These are phyloP conservation scores for Aphis craccivora DNA, from an alignment of 1,140 invertebrate genomes.

Conservation along the genomic window DNA sequence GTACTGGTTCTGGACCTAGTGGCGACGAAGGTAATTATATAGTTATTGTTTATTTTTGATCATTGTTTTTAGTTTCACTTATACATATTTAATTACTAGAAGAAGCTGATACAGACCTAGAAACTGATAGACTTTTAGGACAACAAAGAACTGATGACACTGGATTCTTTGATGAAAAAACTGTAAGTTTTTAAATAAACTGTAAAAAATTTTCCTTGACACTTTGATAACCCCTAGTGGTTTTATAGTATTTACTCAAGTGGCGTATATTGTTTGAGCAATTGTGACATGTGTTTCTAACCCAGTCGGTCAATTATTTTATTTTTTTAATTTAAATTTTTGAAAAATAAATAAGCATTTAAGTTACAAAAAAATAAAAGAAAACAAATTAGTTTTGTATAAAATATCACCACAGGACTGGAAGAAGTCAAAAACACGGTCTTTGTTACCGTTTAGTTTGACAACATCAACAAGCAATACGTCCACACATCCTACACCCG, in stretches of 20 bases:
- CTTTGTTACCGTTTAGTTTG: slow-evolving; percentile 59
- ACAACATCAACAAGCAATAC: slow-evolving; percentile 50
- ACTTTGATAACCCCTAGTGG: slow-evolving; percentile 41
- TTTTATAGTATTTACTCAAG: slow-evolving; percentile 50
- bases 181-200: slow-evolving; percentile 64
- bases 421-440: slow-evolving; percentile 58
- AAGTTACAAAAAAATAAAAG: slow-evolving; percentile 4
- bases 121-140: slow-evolving; percentile 87
- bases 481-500: slow-evolving; percentile 43
- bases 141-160: slow-evolving; percentile 89
- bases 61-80: neutral
- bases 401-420: slow-evolving; percentile 56
- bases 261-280: slow-evolving; percentile 51
- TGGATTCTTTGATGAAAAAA: slow-evolving; percentile 88
- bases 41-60: neutral
- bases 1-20: slow-evolving; percentile 64
- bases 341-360: neutral
- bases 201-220: neutral
- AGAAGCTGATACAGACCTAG: slow-evolving; percentile 86
- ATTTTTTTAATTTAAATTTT: slow-evolving; percentile 18
- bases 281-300: slow-evolving; percentile 45
- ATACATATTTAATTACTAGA: slow-evolving; percentile 65
- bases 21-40: slow-evolving; percentile 64
- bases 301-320: slow-evolving; percentile 44
- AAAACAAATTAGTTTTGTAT: slow-evolving; percentile 54